Base-by-base conservation (phyloP, 2,113 vertebrate species). In the Percopsis transmontana region DNA sequence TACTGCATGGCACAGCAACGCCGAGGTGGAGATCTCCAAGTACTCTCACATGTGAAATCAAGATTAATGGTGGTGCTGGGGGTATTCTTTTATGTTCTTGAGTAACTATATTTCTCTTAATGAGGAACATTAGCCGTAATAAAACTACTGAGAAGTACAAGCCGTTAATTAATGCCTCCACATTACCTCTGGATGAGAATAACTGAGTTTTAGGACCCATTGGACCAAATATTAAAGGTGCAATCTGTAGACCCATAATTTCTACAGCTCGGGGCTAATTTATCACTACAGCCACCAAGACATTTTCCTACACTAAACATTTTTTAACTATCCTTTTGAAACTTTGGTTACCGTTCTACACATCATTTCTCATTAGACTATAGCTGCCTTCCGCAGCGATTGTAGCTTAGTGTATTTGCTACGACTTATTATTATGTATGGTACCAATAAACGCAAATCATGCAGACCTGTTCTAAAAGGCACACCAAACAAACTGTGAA, bases 91-190 rank as follows among this genome's bases (percentile, higher is more conserved):
- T 92, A 91, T 91, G 88, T 91, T 85, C 80, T 85, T 83, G 82
- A 89, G 88, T 88, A 87, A 88, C 87, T 92, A 87, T 90, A 82
- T 92, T 88, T 92, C 76, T 86, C 88, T 91, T 93, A 92, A 93
- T 93, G 90, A 93, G 87, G 77, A 69, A 90, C 90, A 92, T 93
- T 93, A 93, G 88, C 85, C 57, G 84, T 90, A 87, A 93, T 93
- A 91, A 90, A 92, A 90, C 88, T 88, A 90, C 89, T 90, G 85
- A 92, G 85, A 91, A 91, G 89, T 89, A 89, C 90, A 91, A 92
- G 85, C 85, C 81, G 84, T 84, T 90, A 91, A 92, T 91, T 91
- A 91, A 89, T 82, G 87, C 89, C 74, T 90, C 81, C 78, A 79
- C 85, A 87, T 90, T 85, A 91, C 77, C 81, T 79, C 64, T 74